phyloP scores from a whole-genome alignment of 2,888 invertebrate genomes.

The Dryocosmus kuriphilus region DNA sequence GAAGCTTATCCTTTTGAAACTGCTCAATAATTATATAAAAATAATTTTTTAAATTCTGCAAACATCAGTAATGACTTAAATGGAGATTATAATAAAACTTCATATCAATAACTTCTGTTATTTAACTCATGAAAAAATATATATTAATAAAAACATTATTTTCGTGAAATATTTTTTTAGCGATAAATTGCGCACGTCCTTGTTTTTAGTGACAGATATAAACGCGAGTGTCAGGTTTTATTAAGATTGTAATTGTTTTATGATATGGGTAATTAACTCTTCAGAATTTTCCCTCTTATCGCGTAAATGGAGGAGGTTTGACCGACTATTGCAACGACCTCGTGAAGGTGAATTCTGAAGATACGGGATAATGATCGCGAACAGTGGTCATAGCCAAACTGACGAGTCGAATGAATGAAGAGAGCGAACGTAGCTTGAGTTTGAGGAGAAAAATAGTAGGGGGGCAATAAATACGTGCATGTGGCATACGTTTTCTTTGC shows the following conservation, averaged over 20 bases:
- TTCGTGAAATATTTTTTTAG: no score
- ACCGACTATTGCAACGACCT: conserved; percentile 1
- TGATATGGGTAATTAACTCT: not conserved
- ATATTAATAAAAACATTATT: no score
- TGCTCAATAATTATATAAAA: no score
- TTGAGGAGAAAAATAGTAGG: not conserved
- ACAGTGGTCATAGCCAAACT: not conserved
- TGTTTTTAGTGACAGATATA: not conserved
- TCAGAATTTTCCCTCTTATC: not conserved
- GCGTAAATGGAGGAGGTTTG: not conserved
- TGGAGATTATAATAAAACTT: no score
- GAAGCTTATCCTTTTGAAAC: not conserved
- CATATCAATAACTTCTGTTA: no score
- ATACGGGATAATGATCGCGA: not conserved
- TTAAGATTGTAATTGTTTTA: not conserved
- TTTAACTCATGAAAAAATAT: no score
- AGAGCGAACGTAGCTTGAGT: conserved; percentile 2
- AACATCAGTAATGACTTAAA: no score
- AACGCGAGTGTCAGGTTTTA: not conserved
- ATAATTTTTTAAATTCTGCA: not conserved
- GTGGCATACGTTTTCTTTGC: not conserved
- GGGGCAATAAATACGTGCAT: not conserved
- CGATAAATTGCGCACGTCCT: not conserved
- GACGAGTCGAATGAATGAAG: conserved; percentile 10
- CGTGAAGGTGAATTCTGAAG: conserved; percentile 4